Evolutionary conservation across 2,888 invertebrate species (phyloP), one percentile per base, ranked within the genome.

Genomic region (Fragum fragum): DNA sequence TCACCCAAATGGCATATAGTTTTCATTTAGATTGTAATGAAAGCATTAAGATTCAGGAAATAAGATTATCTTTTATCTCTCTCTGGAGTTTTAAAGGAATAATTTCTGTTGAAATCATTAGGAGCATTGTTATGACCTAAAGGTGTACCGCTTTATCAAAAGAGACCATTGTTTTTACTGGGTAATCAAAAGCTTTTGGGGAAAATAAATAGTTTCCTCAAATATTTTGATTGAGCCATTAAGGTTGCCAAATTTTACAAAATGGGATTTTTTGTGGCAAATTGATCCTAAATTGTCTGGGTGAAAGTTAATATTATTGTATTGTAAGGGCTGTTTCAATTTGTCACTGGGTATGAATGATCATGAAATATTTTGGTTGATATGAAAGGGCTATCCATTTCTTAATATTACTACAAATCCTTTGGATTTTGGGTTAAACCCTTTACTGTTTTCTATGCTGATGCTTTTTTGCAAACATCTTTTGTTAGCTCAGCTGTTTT

Each of bases 211-310:
- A n/a, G 61, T 61, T 61, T 61, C 61, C 61, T 28, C 61, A 61
- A 61, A 32, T 61, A 61, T 61, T 61, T 61, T 61, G 61, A 61
- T 61, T 61, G 61, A 32, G 61, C 61, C n/a, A 61, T 61, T 61
- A 29, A 61, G 61, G 5, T 61, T 29, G 18, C n/a, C 29, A 18
- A 32, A 32, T 61, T 61, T 28, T 7, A 57, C 61, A 61, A 29
- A 61, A 61, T 61, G 61, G 29, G 16, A 61, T 29, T 61, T 61
- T 61, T 11, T 21, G n/a, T 9, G 9, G 61, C 61, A 61, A 61
- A 32, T 61, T 61, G 61, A 61, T 61, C 61, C 32, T 18, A 5
- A 6, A 3, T 32, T 23, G 61, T 57, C 57, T 23, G 57, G 26
- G 26, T 57, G 57, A 26, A 47, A 47, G 47, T n/a, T 47, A 47